Evolutionary conservation across 2,888 invertebrate species (phyloP), one percentile per base, ranked within the genome.

Genomic region (Xestia c-nigrum): DNA sequence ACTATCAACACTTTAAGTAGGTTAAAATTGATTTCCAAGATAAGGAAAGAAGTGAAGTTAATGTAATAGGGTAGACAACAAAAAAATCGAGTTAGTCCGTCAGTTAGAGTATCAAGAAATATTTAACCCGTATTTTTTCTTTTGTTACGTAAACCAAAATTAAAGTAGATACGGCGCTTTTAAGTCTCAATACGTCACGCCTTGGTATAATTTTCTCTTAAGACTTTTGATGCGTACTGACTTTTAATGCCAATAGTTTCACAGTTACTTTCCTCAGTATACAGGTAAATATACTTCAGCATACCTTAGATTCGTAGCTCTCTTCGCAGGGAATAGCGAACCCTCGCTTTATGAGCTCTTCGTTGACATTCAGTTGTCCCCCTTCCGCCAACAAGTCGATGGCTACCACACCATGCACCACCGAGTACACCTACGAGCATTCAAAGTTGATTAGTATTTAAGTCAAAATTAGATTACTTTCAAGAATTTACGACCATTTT

Each of bases 271-370:
- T 43, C 43, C 43, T 16, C 16, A 47, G 16, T 50, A 7, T 50
- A 7, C 50, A 50, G 7, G 21, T 50, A 7, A 50, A 50, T 50
- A 55, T 19, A 63, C 21, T 63, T n/a, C 14, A 40, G 19, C 19
- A 12, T 10, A 66, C 98, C 95, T 98, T 98, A 0, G 99, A 99
- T 68, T 98, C 96, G 90, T 97, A 98, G 89, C 97, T 97, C 92
- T 99, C 99, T 85, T 98, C 98, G 12, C 97, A 97, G 21, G 94
- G 89, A 67, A 98, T 97, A 0, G 98, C 99, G 85, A 96, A 97
- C 0, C 97, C 97, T 19, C 96, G 92, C 0, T 97, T 93, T 0
- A 98, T 93, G 12, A 99, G 94, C 72, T 96, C 94, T 9, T 98
- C 94, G 92, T 98, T 98, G 12, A 98, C 91, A 82, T 93, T 97